These are phyloP conservation scores for Serranus cabrilla DNA, from an alignment of 2,797 vertebrate genomes.

Conservation along the genomic window DNA sequence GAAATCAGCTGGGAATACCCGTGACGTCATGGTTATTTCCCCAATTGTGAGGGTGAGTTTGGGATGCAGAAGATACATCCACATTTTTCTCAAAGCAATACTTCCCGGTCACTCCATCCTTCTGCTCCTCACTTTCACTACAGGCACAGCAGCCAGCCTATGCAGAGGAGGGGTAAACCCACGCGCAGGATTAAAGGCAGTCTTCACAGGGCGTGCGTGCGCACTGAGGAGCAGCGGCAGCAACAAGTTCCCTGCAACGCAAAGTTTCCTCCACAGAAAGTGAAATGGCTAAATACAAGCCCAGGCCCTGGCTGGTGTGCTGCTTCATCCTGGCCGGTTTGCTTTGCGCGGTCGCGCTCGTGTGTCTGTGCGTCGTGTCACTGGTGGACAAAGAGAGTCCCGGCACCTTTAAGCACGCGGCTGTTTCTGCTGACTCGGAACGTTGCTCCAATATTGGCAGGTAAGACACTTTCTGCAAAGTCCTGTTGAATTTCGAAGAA, in stretches of 20 bases:
- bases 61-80: background rate
- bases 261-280: background rate
- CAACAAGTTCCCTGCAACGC: background rate
- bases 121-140: background rate
- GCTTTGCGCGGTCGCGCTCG: conserved; percentile 31
- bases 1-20: background rate
- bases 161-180: conserved; percentile 27
- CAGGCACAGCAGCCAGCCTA: background rate
- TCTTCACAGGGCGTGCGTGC: conserved; percentile 1
- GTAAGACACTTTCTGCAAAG: conserved; percentile 51
- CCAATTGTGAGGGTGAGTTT: fast-evolving
- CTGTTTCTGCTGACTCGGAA: conserved; percentile 82
- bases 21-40: conserved; percentile 1
- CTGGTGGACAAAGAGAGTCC: conserved; percentile 47
- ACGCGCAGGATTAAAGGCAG: conserved; percentile 11
- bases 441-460: conserved; percentile 82
- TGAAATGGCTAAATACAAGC: conserved; percentile 68
- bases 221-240: conserved; percentile 17
- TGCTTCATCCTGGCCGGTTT: conserved; percentile 48
- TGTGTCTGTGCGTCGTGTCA: conserved; percentile 57
- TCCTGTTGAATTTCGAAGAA: background rate
- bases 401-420: conserved; percentile 68
- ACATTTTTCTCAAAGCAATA: too few relatives aligned
- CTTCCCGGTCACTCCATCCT: background rate
- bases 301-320: conserved; percentile 56